Evolutionary conservation across 2,797 vertebrate genomes (phyloP), one percentile per base, ranked within the genome.

Genomic region (Cossypha niveicapilla): DNA sequence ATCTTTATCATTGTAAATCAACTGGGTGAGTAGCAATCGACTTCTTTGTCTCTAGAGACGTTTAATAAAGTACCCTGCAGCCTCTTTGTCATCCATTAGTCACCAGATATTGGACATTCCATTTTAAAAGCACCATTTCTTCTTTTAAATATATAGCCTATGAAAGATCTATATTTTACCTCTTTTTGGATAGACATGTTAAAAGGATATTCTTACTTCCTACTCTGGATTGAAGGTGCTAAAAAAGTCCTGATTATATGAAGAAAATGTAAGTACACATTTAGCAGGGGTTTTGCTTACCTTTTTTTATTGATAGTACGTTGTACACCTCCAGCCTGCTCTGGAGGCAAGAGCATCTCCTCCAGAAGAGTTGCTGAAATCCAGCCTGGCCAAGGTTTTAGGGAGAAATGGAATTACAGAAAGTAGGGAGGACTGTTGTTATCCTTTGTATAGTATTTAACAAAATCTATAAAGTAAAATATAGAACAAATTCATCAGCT

Each of bases 1-100:
- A 89, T 79, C 89, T 95, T 96, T 76, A 91, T 82, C 91, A 44
- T 10, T 94, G 91, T 96, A 94, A 96, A 96, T 96, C 92, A 94
- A 82, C 89, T 74, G 41, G 1, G 81, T 89, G 86, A 95, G 91
- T 61, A 91, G 91, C 86, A 92, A 94, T 95, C 32, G 65, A 96
- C 89, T 95, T 85, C 88, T 91, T 93, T 86, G 70, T 91, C 92
- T 87, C 92, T 67, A 42, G 94, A 91, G 92, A 87, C 92, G 15
- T 89, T 87, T 95, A 91, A 95, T 93, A 94, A 96, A 96, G 87
- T 93, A 71, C 65, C 87, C 75, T 8, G 11, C 84, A 87, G 83
- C 78, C 84, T 87, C 81, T 95, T 91, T 80, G 67, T 93, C 91
- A 92, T 92, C 94, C 92, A 92, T 95, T 95, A 96, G 92, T 95